Percentiles rank a stretch among this genome's conserved stretches.
Evolutionary conservation across 2,113 vertebrate genomes (phyloP).

Genomic region (Cercocebus atys): DNA sequence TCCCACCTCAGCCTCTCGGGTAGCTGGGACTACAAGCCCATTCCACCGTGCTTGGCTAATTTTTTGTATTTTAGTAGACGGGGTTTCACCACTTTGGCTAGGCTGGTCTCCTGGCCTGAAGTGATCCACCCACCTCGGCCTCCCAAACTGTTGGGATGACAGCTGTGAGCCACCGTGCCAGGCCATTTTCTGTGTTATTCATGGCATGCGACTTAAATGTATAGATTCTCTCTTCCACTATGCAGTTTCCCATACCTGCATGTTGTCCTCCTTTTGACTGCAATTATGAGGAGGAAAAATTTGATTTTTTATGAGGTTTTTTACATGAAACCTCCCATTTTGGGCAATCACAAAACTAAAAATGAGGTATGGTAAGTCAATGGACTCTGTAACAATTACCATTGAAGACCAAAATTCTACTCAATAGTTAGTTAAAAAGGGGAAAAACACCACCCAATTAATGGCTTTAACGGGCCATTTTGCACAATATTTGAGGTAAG

Average conservation of each 20-base stretch:
- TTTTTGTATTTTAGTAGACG: neutral
- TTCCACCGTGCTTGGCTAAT: neutral
- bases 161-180: no score
- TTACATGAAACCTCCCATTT: neutral
- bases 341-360: constrained; percentile 9
- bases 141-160: no score
- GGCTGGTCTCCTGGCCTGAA: neutral
- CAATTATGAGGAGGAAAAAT: neutral
- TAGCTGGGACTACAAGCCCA: neutral
- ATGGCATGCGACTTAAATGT: neutral
- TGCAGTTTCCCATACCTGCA: neutral
- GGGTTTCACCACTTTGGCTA: neutral
- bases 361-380: neutral
- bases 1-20: neutral
- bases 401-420: neutral
- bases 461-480: constrained; percentile 4
- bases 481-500: neutral
- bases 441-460: neutral
- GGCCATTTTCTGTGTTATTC: constrained; percentile 10
- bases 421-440: neutral
- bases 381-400: neutral
- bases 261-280: neutral
- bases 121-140: no score
- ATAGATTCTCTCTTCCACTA: neutral
- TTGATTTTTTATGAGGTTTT: neutral